These are phyloP conservation scores for Leucophenga varia DNA, from an alignment of 1,140 invertebrate species.

Conservation along the genomic window DNA sequence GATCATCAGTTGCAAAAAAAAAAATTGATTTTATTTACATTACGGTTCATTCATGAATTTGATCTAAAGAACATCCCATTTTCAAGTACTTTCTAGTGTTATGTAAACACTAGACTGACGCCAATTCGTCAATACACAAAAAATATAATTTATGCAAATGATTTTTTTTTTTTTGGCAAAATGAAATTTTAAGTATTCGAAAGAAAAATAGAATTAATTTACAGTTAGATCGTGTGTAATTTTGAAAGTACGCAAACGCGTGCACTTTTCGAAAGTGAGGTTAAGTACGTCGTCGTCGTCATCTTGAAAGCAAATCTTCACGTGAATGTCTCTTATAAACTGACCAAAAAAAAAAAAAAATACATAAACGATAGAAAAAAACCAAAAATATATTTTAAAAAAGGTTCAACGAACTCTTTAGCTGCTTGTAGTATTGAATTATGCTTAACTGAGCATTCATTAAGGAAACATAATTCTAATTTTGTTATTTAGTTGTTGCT, in stretches of 20 bases:
- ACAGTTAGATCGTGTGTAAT: no score
- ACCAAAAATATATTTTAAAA: conserved; percentile 32
- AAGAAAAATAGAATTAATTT: neutral
- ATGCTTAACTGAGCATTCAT: conserved; percentile 48
- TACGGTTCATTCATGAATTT: conserved; percentile 29
- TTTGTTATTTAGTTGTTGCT: no score
- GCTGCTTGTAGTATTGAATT: conserved; percentile 40
- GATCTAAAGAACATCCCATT: conserved; percentile 23
- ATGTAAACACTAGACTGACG: conserved; percentile 40
- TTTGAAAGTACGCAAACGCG: no score
- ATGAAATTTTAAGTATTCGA: conserved; percentile 25
- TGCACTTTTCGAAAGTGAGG: no score
- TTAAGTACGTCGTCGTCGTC: no score
- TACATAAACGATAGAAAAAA: conserved; percentile 9
- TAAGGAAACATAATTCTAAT: conserved; percentile 54
- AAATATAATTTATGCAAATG: conserved; percentile 45
- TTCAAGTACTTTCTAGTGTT: conserved; percentile 28
- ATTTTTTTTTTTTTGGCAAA: no score
- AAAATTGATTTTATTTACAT: no score
- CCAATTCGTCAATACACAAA: conserved; percentile 36
- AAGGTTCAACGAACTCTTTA: conserved; percentile 50
- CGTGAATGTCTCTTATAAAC: no score
- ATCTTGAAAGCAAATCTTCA: no score
- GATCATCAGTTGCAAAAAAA: no score
- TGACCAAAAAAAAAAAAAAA: conserved; percentile 22